Base-by-base conservation (phyloP, 2,888 invertebrate species). In the Mimachlamys varia region DNA sequence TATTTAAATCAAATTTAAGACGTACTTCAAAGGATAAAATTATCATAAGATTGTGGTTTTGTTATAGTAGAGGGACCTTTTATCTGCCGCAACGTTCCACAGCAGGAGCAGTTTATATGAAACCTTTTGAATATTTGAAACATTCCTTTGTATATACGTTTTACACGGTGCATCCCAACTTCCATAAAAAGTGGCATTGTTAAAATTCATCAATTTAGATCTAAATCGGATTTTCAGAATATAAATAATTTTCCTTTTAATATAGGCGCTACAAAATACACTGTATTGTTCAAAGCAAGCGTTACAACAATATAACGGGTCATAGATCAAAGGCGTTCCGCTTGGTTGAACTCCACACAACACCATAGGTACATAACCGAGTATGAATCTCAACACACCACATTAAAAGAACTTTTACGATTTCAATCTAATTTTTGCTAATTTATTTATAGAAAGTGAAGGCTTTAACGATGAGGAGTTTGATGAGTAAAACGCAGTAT, bases 391-490 rank as follows among this genome's bases (percentile, higher is more conserved):
- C 13, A 76, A 76, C 76, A 76, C 13, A 12, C 33, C 27, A 76
- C 76, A 76, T 76, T 76, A 17, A 76, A 76, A 76, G 76, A 76
- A 76, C 5, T 33, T 76, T 76, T 76, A 76, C 76, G 76, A 76
- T 76, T 76, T 76, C 76, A 76, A 76, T 76, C 76, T 76, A 76
- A 76, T 76, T 76, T 76, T 76, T 76, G 17, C 76, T 76, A 76
- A 76, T 76, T 76, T 76, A 76, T 76, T 76, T 76, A 76, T 76
- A 76, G 76, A 76, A 76, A 22, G 76, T 76, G 76, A 76, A 76
- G 33, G 76, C 33, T 76, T 76, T 76, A 76, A 76, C 76, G 76
- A 76, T 76, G 17, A 5, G 12, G 33, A 33, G 2, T 33, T 27
- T 76, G 76, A 76, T 76, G 76, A 33, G 76, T 76, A 33, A 76